A percentile compares a stretch with the other conserved stretches of the same genome.
Evolutionary conservation across 2,113 vertebrate genomes (phyloP).

Genomic region (Pagrus major): DNA sequence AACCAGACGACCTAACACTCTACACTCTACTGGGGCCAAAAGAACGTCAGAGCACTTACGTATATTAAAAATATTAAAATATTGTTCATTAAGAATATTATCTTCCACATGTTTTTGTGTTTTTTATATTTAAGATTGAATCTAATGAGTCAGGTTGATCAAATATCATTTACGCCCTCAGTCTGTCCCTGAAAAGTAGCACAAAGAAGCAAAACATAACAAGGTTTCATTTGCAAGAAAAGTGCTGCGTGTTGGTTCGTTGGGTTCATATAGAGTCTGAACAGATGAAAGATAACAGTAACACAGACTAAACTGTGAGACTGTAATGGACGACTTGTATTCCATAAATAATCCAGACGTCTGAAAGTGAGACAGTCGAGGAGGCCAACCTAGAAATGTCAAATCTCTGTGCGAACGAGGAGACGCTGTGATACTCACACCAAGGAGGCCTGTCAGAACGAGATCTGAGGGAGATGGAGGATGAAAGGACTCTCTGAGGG

Average conservation of each 20-base stretch:
- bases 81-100: too few relatives aligned
- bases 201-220: not conserved
- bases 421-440: constrained; percentile 89
- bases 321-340: not conserved
- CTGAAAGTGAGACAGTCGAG: constrained; percentile 10
- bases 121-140: too few relatives aligned
- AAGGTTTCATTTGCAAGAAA: not conserved
- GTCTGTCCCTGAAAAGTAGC: not conserved
- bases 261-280: constrained; percentile 6
- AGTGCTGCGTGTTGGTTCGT: not conserved
- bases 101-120: too few relatives aligned
- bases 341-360: constrained; percentile 48
- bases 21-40: too few relatives aligned
- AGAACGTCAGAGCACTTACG: too few relatives aligned
- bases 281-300: not conserved
- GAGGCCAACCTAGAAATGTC: constrained; percentile 36
- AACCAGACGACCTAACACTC: too few relatives aligned
- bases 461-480: constrained; percentile 87
- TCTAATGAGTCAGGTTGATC: too few relatives aligned
- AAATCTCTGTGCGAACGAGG: not conserved
- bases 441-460: constrained; percentile 94
- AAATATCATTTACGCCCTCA: too few relatives aligned
- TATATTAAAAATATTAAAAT: too few relatives aligned
- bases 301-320: not conserved
- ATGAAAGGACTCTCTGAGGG: constrained; percentile 90